phyloP scores from a whole-genome alignment of 2,797 vertebrate genomes.

The Spinus pinus region DNA sequence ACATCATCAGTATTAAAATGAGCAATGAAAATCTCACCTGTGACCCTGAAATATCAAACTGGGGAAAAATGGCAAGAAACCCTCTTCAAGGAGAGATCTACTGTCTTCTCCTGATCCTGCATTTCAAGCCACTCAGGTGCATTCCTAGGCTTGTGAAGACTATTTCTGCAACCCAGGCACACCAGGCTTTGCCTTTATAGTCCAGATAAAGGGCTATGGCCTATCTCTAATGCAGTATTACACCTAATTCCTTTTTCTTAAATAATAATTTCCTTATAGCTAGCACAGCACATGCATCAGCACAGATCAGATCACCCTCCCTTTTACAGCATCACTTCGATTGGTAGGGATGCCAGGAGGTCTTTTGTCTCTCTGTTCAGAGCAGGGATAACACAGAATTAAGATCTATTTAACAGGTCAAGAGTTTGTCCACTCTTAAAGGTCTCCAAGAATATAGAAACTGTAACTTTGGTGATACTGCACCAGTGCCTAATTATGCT shows the following conservation, averaged over 20 bases:
- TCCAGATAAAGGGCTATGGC: neutral
- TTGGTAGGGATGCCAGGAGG: neutral
- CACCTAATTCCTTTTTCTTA: neutral
- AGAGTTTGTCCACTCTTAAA: neutral
- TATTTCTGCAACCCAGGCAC: neutral
- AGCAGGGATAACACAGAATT: neutral
- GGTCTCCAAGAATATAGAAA: neutral
- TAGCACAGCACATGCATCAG: neutral
- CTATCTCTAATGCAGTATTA: neutral
- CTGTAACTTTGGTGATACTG: neutral
- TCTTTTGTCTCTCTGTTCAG: neutral
- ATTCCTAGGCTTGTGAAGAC: neutral
- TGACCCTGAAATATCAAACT: neutral
- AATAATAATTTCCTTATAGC: neutral
- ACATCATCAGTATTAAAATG: neutral
- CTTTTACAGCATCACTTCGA: neutral
- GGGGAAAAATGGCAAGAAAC: neutral
- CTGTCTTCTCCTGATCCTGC: neutral
- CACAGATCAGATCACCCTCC: neutral
- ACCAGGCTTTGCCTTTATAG: neutral
- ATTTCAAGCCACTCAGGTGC: neutral
- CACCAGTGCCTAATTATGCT: neutral
- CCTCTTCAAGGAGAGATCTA: neutral
- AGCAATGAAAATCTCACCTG: neutral
- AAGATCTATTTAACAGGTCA: neutral